Conservation (phyloP, 1,140 invertebrate genomes). For the Heliconius hewitsoni region DNA sequence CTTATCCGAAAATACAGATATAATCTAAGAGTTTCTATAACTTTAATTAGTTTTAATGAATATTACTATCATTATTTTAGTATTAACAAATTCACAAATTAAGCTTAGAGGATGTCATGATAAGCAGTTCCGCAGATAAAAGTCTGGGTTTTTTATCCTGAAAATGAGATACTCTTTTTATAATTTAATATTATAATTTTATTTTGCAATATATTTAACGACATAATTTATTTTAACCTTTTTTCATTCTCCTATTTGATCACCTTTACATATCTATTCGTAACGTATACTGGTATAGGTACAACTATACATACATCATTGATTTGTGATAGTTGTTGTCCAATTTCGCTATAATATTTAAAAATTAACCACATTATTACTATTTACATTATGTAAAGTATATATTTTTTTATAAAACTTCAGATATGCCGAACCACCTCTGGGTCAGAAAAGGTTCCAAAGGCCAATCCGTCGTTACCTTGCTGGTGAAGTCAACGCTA, state of each 20-base stretch:
- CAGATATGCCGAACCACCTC: constrained; percentile 87
- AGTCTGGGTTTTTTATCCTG: background rate
- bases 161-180: background rate
- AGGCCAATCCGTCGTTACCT: constrained; percentile 79
- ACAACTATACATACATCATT: too few species aligned
- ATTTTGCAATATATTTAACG: background rate
- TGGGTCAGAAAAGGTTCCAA: constrained; percentile 84
- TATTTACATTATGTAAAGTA: too few species aligned
- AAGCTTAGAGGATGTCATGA: constrained; percentile 21
- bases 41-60: too few species aligned
- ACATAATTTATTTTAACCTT: background rate
- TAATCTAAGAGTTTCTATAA: too few species aligned
- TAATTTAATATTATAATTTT: background rate
- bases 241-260: background rate
- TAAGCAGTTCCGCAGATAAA: constrained; percentile 31
- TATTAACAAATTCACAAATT: constrained; percentile 23
- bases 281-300: too few species aligned
- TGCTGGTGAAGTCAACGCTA: constrained; percentile 82
- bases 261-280: too few species aligned
- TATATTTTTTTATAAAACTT: constrained; percentile 42
- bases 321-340: too few species aligned
- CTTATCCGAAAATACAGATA: too few species aligned
- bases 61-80: background rate
- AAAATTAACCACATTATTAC: too few species aligned
- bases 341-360: too few species aligned